Evolutionary conservation across 2,113 vertebrate species (phyloP).

Genomic region (Oncorhynchus gorbuscha): DNA sequence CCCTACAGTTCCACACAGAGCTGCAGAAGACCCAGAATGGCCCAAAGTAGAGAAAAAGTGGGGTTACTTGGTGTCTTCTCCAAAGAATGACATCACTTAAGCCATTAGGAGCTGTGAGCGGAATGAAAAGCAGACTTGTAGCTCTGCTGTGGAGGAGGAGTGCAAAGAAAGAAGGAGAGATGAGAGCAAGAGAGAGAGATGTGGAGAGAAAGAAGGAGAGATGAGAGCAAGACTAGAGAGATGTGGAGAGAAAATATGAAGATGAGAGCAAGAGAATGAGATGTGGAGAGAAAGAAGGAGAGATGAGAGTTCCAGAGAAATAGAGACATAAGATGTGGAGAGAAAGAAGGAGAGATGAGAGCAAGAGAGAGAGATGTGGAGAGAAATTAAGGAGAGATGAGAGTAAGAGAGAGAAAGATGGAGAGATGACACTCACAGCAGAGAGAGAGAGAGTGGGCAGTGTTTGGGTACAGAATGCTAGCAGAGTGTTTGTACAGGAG

Average conservation of each 20-base stretch:
- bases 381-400: slow-evolving; percentile 26
- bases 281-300: slow-evolving; percentile 16
- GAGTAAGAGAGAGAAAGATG: slow-evolving; percentile 32
- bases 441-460: too few species aligned
- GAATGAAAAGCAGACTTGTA: slow-evolving; percentile 69
- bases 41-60: not conserved
- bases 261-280: slow-evolving; percentile 2
- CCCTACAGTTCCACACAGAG: slow-evolving; percentile 45
- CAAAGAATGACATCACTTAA: slow-evolving; percentile 69
- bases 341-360: slow-evolving; percentile 25
- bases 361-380: slow-evolving; percentile 17
- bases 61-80: slow-evolving; percentile 46
- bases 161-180: slow-evolving; percentile 12
- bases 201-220: slow-evolving; percentile 17
- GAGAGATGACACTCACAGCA: too few species aligned
- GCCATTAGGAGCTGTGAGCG: slow-evolving; percentile 62
- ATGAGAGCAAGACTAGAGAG: slow-evolving; percentile 16
- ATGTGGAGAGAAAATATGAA: slow-evolving; percentile 11
- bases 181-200: not conserved
- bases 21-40: slow-evolving; percentile 26
- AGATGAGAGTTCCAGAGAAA: slow-evolving; percentile 23
- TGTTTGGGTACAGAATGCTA: too few species aligned
- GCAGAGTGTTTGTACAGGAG: too few species aligned
- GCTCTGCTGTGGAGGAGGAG: slow-evolving; percentile 19
- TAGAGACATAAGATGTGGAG: not conserved